Base-by-base conservation (phyloP, 2,888 invertebrate genomes). In the Thalpophila matura region DNA sequence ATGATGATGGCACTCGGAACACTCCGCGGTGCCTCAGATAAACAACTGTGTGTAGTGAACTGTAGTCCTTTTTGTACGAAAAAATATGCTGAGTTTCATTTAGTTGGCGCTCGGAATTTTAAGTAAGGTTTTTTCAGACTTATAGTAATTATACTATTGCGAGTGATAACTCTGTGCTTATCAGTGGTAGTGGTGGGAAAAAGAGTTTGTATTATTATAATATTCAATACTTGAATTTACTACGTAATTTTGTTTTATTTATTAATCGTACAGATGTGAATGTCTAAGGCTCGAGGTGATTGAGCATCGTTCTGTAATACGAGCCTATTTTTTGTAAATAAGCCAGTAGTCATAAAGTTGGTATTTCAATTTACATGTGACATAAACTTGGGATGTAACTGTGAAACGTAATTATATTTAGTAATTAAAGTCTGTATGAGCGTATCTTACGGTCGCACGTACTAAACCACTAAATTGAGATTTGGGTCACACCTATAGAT, bases 1-100 rank as follows among this genome's bases (percentile, higher is more conserved):
- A 78, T 80, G 80, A 75, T 74, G 77, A 77, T 68, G 61, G 66
- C 61, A 61, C 79, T 79, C 35, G 67, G 58, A 63, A 69, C 79
- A 67, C 68, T 72, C 57, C 50, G 16, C n/a, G n/a, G 43, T 49
- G 59, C 67, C 60, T 62, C 47, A 64, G 61, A 70, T 70, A 70
- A 74, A 77, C 80, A 77, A 70, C 57, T n/a, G n/a, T n/a, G n/a
- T n/a, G n/a, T n/a, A n/a, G n/a, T n/a, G n/a, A n/a, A n/a, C n/a
- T 65, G 51, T 59, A 59, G 33, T 60, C 49, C 60, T 77, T 78
- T 65, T 63, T 46, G 55, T 27, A 31, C 37, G 31, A 56, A 75
- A 78, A 79, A 77, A 68, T 58, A 45, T 58, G 64, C 58, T 27
- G 47, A 57, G 60, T 56, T 67, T 76, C 27, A 79, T 79, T 79